Evolutionary conservation across 1,140 invertebrate genomes (phyloP), one percentile per base, ranked within the genome.

Genomic region (Hylaeus volcanicus): DNA sequence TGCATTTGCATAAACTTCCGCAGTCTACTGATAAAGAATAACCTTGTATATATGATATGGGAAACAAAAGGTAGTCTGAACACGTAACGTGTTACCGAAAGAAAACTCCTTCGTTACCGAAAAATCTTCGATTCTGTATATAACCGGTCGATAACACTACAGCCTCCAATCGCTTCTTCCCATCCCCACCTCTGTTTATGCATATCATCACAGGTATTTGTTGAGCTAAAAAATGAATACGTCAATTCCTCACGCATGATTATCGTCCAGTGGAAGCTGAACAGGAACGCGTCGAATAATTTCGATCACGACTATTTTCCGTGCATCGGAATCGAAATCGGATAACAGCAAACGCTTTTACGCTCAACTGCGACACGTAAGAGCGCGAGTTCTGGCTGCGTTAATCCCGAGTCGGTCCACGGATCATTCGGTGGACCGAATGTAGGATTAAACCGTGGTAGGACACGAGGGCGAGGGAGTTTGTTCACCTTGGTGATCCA

Each of bases 401-500:
- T 74, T 79, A 65, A 79, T 48, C 61, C 51, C 41, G 48, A 37
- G 48, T 5, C 3, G 65, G 48, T 41, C 48, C 58, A 2, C 11
- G 61, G 51, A 56, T 73, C 60, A 43, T 74, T 56, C 60, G 26
- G 12, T 43, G 43, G 63, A 66, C 37, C 12, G 5, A 55, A 60
- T 3, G 6, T 26, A 41, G 48, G 56, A 75, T 76, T 81, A 65
- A 77, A 76, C 39, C 65, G 48, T 55, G 51, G 53, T 37, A 56
- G 12, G 71, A 14, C 14, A 26, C 43, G 51, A 48, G 56, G 15
- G 37, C 39, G 45, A 70, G 55, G 55, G 75, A 72, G 75, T 71
- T 79, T 83, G 69, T 74, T 78, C 80, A 69, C 69, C 79, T 82
- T 76, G 37, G 11, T 63, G 55, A 79, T 85, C 79, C 72, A 51